phyloP scores from a whole-genome alignment of 2,797 vertebrate species.

The Lycodopsis pacificus region DNA sequence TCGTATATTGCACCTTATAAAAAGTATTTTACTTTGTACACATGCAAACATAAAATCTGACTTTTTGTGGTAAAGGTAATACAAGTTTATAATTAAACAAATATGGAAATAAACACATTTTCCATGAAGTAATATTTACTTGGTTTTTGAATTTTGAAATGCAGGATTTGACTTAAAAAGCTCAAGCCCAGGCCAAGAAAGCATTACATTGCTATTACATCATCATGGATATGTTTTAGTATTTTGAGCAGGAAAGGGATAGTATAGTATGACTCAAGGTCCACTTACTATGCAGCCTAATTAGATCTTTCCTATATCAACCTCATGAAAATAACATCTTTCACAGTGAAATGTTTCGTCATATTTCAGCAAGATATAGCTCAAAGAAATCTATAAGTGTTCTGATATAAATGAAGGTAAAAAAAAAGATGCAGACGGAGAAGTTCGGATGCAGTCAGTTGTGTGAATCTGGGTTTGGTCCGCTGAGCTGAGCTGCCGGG shows the following conservation, averaged over 20 bases:
- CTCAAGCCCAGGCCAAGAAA: not conserved
- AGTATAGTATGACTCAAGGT: not conserved
- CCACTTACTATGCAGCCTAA: not conserved
- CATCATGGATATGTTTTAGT: not conserved
- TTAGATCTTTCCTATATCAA: not conserved
- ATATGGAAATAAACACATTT: not conserved
- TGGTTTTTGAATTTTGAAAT: no score
- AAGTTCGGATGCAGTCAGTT: constrained; percentile 1
- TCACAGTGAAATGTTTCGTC: not conserved
- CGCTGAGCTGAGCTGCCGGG: constrained; percentile 43
- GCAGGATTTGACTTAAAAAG: not conserved
- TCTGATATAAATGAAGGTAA: not conserved
- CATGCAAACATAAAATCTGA: not conserved
- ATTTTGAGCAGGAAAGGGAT: not conserved
- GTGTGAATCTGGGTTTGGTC: constrained; percentile 58
- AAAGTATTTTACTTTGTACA: not conserved
- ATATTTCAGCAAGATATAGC: not conserved
- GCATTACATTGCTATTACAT: not conserved
- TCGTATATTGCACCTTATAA: not conserved
- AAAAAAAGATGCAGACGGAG: not conserved
- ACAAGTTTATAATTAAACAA: not conserved
- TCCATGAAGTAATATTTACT: not conserved
- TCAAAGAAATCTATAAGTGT: not conserved
- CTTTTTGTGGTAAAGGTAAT: not conserved
- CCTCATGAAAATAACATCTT: not conserved